Percentiles rank a stretch among this genome's conserved stretches.
Conservation (phyloP, 1,140 invertebrate species). For the Conopomorpha cramerella region DNA sequence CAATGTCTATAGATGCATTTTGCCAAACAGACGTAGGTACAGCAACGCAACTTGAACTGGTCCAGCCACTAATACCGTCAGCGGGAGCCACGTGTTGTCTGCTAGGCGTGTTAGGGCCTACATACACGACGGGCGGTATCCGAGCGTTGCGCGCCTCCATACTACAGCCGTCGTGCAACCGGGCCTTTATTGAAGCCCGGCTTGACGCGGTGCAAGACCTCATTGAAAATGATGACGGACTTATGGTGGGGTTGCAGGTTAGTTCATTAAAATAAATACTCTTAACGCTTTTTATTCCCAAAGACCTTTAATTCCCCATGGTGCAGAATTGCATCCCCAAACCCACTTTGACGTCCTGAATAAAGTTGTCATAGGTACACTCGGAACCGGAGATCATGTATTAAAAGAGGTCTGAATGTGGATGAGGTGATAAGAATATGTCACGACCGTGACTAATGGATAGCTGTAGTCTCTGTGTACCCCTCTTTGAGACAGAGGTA, state of each 20-base stretch:
- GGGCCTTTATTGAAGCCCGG: slow-evolving; percentile 68
- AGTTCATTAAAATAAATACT: slow-evolving; percentile 2
- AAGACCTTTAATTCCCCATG: no score
- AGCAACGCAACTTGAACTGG: slow-evolving; percentile 74
- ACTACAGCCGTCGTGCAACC: slow-evolving; percentile 77
- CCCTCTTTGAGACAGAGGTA: no score
- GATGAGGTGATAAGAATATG: no score
- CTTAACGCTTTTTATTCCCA: slow-evolving; percentile 2
- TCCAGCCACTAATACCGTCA: slow-evolving; percentile 52
- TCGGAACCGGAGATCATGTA: no score
- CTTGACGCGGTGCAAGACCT: slow-evolving; percentile 78
- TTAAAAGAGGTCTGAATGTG: no score
- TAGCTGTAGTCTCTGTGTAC: no score
- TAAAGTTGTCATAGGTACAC: no score
- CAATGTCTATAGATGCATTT: slow-evolving; percentile 2
- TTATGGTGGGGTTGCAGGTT: slow-evolving; percentile 59
- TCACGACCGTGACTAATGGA: no score
- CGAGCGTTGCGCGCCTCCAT: slow-evolving; percentile 78
- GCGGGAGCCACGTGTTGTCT: slow-evolving; percentile 61
- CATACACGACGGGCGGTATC: slow-evolving; percentile 76
- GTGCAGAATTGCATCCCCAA: no score
- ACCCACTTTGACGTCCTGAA: no score
- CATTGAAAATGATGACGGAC: slow-evolving; percentile 65
- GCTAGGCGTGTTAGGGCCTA: slow-evolving; percentile 77
- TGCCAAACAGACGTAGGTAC: slow-evolving; percentile 66